Percentiles rank a stretch among this genome's conserved stretches.
phyloP scores from a whole-genome alignment of 2,888 invertebrate species.

The Nymphalis polychloros region DNA sequence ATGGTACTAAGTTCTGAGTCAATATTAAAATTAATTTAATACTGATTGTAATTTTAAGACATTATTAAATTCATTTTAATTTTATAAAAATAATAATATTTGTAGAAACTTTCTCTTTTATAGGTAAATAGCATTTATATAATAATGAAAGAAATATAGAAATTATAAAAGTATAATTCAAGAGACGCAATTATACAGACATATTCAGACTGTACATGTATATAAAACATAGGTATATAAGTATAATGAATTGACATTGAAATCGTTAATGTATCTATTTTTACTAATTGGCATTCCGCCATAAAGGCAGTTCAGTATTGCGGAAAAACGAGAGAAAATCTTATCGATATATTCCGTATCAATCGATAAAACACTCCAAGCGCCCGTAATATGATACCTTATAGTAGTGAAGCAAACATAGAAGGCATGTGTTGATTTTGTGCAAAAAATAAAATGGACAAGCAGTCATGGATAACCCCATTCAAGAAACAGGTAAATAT shows the following conservation, averaged over 20 bases:
- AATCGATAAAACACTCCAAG: conserved; percentile 23
- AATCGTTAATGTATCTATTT: conserved; percentile 4
- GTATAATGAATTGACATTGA: not conserved
- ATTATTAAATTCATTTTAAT: too few relatives aligned
- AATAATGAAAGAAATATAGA: too few relatives aligned
- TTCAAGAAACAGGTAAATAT: conserved; percentile 48
- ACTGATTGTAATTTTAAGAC: too few relatives aligned
- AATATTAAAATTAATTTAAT: too few relatives aligned
- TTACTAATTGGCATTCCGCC: conserved; percentile 12
- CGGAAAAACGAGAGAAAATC: conserved; percentile 3
- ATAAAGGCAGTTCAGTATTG: conserved; percentile 3
- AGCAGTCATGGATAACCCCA: conserved; percentile 46
- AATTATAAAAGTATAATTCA: too few relatives aligned
- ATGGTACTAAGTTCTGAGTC: too few relatives aligned
- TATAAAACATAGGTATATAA: too few relatives aligned
- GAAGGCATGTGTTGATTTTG: conserved; percentile 8
- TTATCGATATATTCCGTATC: conserved; percentile 24
- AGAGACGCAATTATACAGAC: too few relatives aligned
- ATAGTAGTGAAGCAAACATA: not conserved
- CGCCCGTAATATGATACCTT: conserved; percentile 4
- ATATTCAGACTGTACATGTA: too few relatives aligned
- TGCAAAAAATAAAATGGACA: conserved; percentile 35
- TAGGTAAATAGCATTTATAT: too few relatives aligned
- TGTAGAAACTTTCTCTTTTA: too few relatives aligned
- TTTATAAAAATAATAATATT: too few relatives aligned